phyloP scores from a whole-genome alignment of 2,797 vertebrate species.

The Bryconaethiops microstoma region DNA sequence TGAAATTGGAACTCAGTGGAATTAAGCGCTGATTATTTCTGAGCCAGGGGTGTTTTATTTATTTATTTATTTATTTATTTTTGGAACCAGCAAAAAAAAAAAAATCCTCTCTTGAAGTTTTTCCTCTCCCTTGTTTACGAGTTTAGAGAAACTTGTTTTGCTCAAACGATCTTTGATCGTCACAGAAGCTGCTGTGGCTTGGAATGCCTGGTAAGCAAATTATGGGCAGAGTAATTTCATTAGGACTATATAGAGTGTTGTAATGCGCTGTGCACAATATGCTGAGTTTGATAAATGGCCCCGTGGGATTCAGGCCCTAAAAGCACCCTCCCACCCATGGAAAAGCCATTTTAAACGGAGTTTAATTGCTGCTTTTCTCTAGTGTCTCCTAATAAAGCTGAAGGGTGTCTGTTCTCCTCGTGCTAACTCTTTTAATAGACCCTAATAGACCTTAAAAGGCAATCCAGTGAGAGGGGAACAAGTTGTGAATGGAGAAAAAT shows the following conservation, averaged over 20 bases:
- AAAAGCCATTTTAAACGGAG: constrained; percentile 45
- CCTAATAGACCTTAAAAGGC: constrained; percentile 44
- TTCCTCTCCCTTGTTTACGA: constrained; percentile 7
- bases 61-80: background rate
- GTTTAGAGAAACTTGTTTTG: constrained; percentile 40
- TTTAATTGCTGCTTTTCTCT: constrained; percentile 50
- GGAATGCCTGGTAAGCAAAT: constrained; percentile 76
- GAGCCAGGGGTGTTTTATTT: constrained; percentile 7
- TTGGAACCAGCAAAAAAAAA: background rate
- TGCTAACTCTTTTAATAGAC: constrained; percentile 44
- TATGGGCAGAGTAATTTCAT: constrained; percentile 79
- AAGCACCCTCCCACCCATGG: constrained; percentile 41
- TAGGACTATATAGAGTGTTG: constrained; percentile 67
- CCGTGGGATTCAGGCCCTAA: constrained; percentile 37
- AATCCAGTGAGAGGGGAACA: constrained; percentile 9
- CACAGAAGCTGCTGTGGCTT: constrained; percentile 71
- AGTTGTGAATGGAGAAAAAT: background rate
- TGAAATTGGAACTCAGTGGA: background rate
- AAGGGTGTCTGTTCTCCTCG: constrained; percentile 48
- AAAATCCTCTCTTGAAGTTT: background rate
- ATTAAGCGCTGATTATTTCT: constrained; percentile 19
- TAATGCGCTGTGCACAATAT: constrained; percentile 45
- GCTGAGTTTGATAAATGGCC: constrained; percentile 48
- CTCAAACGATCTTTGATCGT: constrained; percentile 69
- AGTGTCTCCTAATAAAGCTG: constrained; percentile 45